Evolutionary conservation across 1,140 invertebrate species (phyloP), one percentile per base, ranked within the genome.

Genomic region (Neodiprion pinetum): DNA sequence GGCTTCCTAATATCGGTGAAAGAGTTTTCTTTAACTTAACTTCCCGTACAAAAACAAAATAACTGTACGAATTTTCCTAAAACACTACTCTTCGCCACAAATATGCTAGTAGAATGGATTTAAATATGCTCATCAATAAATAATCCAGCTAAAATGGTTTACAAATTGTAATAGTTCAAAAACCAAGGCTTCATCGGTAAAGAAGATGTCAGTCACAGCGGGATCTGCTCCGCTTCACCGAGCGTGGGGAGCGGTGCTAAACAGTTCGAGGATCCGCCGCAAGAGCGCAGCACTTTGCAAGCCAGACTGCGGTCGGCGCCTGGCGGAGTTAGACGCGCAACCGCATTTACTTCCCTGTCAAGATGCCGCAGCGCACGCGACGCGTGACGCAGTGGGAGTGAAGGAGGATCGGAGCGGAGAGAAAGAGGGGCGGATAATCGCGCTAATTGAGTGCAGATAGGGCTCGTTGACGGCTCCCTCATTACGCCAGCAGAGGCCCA

Each of bases 371-470:
- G 53, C 53, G 53, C 53, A 61, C 53, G 23, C 28, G 50, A 70
- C 68, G 17, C n/a, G 65, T 23, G 12, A 17, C n/a, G 49, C 12
- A 21, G 40, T 5, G 9, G 11, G 21, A 67, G 70, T 17, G 28
- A 21, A 70, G 40, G 28, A 48, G 48, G 71, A 10, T 17, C 68
- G 61, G 47, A 72, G 12, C 69, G 76, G 70, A 78, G 79, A 61
- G 53, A 61, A 61, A 9, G 53, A 61, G 78, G 76, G 78, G 74
- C 79, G 76, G 76, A 80, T 83, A 83, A 83, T 84, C 82, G 78
- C 77, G 78, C 79, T 84, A 84, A 84, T 84, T 83, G 81, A 84
- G 83, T 83, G 80, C 78, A 79, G 83, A 83, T 84, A 84, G 81
- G 79, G 79, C 79, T 81, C 80, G 81, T 82, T 83, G 82, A 84